phyloP scores from a whole-genome alignment of 2,888 invertebrate genomes.

The Minunthozetes semirufus region DNA sequence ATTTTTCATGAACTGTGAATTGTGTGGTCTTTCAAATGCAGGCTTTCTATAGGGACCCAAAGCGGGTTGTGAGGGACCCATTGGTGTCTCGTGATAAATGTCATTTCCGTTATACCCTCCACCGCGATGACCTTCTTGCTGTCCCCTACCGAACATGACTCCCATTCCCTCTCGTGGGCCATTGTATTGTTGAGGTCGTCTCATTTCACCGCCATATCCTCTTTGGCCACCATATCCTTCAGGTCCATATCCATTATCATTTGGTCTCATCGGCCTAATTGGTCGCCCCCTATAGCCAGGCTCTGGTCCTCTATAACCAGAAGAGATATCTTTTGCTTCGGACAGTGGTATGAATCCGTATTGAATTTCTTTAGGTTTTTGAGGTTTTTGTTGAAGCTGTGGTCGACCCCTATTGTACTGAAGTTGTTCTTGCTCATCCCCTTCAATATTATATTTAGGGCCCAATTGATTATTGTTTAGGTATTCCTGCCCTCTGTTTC shows the following conservation, averaged over 20 bases:
- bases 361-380: neutral
- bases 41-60: neutral
- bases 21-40: neutral
- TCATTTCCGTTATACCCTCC: neutral
- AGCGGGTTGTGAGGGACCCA: neutral
- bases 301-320: neutral
- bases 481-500: neutral
- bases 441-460: constrained; percentile 10
- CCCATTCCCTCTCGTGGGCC: neutral
- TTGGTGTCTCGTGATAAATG: neutral
- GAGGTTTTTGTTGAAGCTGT: neutral
- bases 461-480: neutral
- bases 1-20: neutral
- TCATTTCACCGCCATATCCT: neutral
- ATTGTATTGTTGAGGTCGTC: neutral
- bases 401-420: neutral
- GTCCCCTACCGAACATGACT: neutral
- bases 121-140: neutral
- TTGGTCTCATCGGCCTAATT: neutral
- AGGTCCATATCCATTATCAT: neutral
- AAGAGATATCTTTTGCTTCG: neutral
- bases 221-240: neutral
- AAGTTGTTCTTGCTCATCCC: neutral
- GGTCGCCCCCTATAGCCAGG: neutral
- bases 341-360: constrained; percentile 10